Conservation (phyloP, 2,888 invertebrate species). For the Thymelicus sylvestris region DNA sequence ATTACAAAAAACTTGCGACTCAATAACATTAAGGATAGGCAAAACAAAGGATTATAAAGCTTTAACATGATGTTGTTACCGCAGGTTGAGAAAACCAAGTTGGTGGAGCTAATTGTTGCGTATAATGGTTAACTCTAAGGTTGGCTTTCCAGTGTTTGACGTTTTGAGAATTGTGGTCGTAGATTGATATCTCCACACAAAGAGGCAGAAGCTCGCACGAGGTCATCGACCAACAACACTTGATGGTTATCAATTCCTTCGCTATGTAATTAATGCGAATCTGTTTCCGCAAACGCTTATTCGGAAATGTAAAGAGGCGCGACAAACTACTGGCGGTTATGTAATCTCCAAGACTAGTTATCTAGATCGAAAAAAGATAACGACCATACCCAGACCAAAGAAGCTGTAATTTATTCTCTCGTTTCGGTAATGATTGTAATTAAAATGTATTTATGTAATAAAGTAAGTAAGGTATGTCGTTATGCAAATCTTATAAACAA, state of each 20-base stretch:
- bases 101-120: background rate
- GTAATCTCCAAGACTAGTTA: constrained; percentile 22
- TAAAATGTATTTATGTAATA: constrained; percentile 3
- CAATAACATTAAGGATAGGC: constrained; percentile 50
- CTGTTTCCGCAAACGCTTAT: constrained; percentile 58
- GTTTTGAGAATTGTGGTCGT: constrained; percentile 27
- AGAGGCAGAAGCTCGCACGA: constrained; percentile 66
- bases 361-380: constrained; percentile 18
- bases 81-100: constrained; percentile 15
- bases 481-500: constrained; percentile 38
- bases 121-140: constrained; percentile 12
- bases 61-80: constrained; percentile 18
- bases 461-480: background rate
- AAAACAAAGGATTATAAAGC: constrained; percentile 53
- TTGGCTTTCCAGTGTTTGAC: constrained; percentile 23
- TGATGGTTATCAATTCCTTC: constrained; percentile 68
- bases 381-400: constrained; percentile 1
- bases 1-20: constrained; percentile 46
- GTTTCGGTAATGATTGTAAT: constrained; percentile 27
- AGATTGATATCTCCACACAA: constrained; percentile 54
- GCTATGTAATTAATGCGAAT: constrained; percentile 67
- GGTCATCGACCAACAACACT: constrained; percentile 64
- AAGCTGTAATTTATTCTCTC: constrained; percentile 14
- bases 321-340: constrained; percentile 16
- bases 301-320: constrained; percentile 39